Base-by-base conservation (phyloP, 2,113 vertebrate species). In the Taxidea taxus region DNA sequence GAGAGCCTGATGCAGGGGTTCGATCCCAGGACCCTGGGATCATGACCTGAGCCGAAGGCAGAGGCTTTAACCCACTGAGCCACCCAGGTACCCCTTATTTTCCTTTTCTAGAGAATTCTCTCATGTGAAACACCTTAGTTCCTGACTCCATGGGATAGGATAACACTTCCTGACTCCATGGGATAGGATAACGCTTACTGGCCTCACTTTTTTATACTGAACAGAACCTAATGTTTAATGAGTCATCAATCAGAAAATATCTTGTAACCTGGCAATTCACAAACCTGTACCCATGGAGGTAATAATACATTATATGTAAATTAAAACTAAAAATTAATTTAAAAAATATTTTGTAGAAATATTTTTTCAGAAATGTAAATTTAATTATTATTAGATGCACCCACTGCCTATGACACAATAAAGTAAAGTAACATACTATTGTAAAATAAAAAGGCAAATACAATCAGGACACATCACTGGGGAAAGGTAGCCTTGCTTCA, bases 351-450 rank as follows among this genome's bases (percentile, higher is more conserved):
- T 37, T 47, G 4, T 62, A 83, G 8, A 18, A 66, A 39, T 75
- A 95, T 81, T 90, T 86, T 85, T 70, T 92, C 78, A 77, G 75
- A 96, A 78, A 42, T 83, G 68, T 62, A 87, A 90, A n/a, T 18
- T 42, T 86, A 51, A 58, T 64, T 82, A 80, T 39, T 86, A 90
- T 47, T 51, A 87, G 66, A 64, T 49, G 9, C 3, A 70, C 16
- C 3, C 44, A 94, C 16, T 49, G 31, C 20, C 47, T 75, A 77
- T 68, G 49, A 77, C 14, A 68, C 13, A 90, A 29, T 27, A 51
- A 77, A 16, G 20, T 23, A 70, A 39, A 86, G 54, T 60, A 54
- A 77, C 2, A 9, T n/a, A 83, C 1, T 70, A 91, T 49, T 77
- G 37, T 77, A 56, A 97, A 97, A 51, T 42, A 64, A 81, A 92